phyloP scores from a whole-genome alignment of 2,797 vertebrate genomes.

The Gymnothorax reevesii region DNA sequence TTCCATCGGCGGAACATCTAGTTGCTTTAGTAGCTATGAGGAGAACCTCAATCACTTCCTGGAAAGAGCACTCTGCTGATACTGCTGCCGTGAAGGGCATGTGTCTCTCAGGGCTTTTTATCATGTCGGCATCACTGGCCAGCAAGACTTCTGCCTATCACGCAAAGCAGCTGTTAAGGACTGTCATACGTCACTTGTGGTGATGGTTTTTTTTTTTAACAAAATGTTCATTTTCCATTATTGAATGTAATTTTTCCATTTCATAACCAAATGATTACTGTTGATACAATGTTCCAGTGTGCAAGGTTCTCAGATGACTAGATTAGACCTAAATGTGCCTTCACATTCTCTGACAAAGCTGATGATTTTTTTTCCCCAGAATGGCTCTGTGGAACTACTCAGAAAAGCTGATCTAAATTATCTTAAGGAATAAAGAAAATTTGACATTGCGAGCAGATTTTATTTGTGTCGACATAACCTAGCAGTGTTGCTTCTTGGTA shows the following conservation, averaged over 20 bases:
- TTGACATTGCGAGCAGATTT: background rate
- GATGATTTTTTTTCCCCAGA: background rate
- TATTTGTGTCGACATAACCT: background rate
- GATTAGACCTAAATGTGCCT: background rate
- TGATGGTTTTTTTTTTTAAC: background rate
- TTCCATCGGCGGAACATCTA: constrained; percentile 6
- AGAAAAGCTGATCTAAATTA: background rate
- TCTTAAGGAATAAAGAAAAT: background rate
- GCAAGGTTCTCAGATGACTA: background rate
- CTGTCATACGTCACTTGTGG: background rate
- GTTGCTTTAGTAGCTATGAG: background rate
- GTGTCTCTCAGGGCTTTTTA: background rate
- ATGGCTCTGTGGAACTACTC: background rate
- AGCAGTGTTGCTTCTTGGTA: background rate
- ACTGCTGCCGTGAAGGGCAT: background rate
- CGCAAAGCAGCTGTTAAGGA: background rate
- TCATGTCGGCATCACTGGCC: background rate
- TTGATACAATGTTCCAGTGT: background rate
- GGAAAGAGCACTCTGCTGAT: background rate
- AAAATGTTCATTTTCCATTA: background rate
- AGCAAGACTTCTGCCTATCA: background rate
- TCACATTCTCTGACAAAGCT: background rate
- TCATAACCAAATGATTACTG: background rate
- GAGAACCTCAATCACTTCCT: background rate
- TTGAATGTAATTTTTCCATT: constrained; percentile 4